Evolutionary conservation across 2,113 vertebrate genomes (phyloP).

Genomic region (Poeciliopsis turrubarensis): DNA sequence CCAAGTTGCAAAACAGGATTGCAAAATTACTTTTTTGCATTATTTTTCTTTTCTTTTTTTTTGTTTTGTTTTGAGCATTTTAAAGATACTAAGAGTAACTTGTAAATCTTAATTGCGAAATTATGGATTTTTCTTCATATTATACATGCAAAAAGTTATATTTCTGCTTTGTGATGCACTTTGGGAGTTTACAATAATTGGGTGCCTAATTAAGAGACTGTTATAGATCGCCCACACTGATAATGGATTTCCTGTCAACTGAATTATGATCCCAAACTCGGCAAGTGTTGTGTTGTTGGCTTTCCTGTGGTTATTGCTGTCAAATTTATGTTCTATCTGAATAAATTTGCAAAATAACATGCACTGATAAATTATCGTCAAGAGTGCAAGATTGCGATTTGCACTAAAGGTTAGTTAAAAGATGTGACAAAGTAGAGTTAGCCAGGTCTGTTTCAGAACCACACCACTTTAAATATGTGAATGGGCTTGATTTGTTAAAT

Average conservation of each 20-base stretch:
- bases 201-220: slow-evolving; percentile 5
- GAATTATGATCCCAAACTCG: slow-evolving; percentile 17
- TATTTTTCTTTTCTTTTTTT: too few species aligned
- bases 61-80: not conserved
- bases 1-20: too few species aligned
- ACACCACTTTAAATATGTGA: too few species aligned
- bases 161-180: slow-evolving; percentile 43
- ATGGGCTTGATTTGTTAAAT: too few species aligned
- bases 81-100: not conserved
- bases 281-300: not conserved
- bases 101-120: slow-evolving; percentile 1
- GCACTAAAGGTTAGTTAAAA: not conserved
- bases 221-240: slow-evolving; percentile 9
- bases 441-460: not conserved
- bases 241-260: slow-evolving; percentile 34
- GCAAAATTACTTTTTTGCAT: too few species aligned
- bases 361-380: not conserved
- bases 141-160: slow-evolving; percentile 35
- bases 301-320: not conserved
- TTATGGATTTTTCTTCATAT: slow-evolving; percentile 13
- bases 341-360: not conserved
- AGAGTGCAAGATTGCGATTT: not conserved
- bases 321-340: slow-evolving; percentile 3
- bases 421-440: not conserved
- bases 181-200: slow-evolving; percentile 29